A percentile compares a stretch with the other conserved stretches of the same genome.
phyloP scores from a whole-genome alignment of 2,888 invertebrate genomes.

The Boloria selene region DNA sequence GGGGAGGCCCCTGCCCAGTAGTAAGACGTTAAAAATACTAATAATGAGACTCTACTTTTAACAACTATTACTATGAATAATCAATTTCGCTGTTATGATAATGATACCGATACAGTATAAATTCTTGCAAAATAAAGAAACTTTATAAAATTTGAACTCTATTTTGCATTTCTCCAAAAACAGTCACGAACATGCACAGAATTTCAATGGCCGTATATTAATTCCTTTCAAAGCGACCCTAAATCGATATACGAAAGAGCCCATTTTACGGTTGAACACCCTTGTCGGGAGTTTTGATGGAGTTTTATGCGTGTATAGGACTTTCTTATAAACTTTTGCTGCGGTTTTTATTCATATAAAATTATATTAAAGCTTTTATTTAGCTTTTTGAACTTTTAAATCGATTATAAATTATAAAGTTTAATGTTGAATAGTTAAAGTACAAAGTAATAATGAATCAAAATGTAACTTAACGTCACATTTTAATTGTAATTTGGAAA shows the following conservation, averaged over 20 bases:
- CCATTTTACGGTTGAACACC: slow-evolving; percentile 51
- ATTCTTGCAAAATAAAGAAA: background rate
- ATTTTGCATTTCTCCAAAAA: slow-evolving; percentile 13
- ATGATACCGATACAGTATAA: background rate
- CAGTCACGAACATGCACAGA: slow-evolving; percentile 17
- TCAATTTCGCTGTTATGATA: too few relatives aligned
- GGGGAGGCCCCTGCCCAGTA: too few relatives aligned
- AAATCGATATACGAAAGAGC: slow-evolving; percentile 49
- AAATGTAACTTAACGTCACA: too few relatives aligned
- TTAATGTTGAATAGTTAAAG: too few relatives aligned
- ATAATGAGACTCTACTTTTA: too few relatives aligned
- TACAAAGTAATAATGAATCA: too few relatives aligned
- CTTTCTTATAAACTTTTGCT: slow-evolving; percentile 29
- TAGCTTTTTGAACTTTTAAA: background rate
- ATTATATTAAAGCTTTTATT: slow-evolving; percentile 6
- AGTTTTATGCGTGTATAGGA: slow-evolving; percentile 33
- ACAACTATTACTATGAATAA: too few relatives aligned
- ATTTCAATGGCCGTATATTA: slow-evolving; percentile 41
- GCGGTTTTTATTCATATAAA: slow-evolving; percentile 30
- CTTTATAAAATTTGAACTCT: background rate
- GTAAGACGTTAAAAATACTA: too few relatives aligned
- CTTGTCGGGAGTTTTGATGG: slow-evolving; percentile 37
- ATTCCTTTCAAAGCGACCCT: slow-evolving; percentile 48
- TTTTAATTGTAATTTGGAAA: too few relatives aligned
- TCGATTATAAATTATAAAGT: too few relatives aligned